Base-by-base conservation (phyloP, 2,113 vertebrate species). In the Mungos mungo region DNA sequence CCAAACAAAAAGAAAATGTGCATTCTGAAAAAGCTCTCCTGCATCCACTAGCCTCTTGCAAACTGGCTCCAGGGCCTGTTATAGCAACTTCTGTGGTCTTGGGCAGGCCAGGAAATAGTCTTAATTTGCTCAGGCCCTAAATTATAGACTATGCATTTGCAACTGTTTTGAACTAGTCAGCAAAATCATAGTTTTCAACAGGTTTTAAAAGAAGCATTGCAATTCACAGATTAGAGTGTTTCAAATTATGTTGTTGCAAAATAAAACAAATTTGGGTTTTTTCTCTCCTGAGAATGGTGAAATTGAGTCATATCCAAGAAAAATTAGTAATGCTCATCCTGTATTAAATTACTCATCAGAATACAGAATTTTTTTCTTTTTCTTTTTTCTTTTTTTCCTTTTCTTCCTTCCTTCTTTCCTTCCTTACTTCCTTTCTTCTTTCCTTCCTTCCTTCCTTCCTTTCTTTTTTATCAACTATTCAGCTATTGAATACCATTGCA, bases 141-240 rank as follows among this genome's bases (percentile, higher is more conserved):
- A 98, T 98, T 97, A 98, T 71, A 97, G 88, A 93, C 96, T 93
- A 23, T 83, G 69, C 77, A 96, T 93, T 96, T 96, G 76, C 84
- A 96, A 97, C 47, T 77, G 47, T 96, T 97, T 89, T 96, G 88
- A 97, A 96, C 65, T 63, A 96, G 96, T 94, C 95, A 94, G 90
- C 90, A 97, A 96, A 97, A 81, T 76, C 83, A 94, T 84, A 82
- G 69, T 97, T 98, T 97, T 98, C 93, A 98, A 89, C 95, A 97
- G 77, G 71, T 94, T 98, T 97, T 96, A 90, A 96, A 96, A 89
- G 87, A 93, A n/a, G 65, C 65, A 93, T 94, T 97, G 95, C 66
- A 88, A 65, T 92, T 97, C 92, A 87, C 50, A 96, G 60, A 83
- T 95, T 83, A 97, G 84, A 88, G 45, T 95, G 50, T 76, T 96